Evolutionary conservation across 2,113 vertebrate genomes (phyloP).

Genomic region (Phodopus roborovskii): DNA sequence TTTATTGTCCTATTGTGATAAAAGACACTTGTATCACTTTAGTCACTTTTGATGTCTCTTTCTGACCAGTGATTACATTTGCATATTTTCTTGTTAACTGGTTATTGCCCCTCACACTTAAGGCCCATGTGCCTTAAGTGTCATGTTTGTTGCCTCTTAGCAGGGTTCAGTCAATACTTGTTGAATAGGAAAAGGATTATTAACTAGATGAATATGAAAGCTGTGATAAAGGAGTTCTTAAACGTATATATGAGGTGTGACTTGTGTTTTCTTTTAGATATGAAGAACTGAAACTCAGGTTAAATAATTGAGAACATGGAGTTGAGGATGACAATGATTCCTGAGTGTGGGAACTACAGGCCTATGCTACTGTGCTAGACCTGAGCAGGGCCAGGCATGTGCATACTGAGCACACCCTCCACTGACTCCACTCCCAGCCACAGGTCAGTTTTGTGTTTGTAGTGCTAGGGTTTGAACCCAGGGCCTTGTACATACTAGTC

Average conservation of each 20-base stretch:
- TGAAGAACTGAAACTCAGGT: background rate
- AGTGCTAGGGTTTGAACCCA: background rate
- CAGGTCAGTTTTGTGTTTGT: background rate
- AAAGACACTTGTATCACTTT: background rate
- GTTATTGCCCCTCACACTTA: background rate
- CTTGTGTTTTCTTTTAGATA: background rate
- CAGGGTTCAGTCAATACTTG: background rate
- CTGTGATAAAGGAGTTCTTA: background rate
- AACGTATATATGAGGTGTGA: background rate
- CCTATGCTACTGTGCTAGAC: background rate
- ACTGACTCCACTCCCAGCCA: background rate
- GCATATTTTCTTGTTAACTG: background rate
- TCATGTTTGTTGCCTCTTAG: background rate
- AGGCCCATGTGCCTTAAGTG: background rate
- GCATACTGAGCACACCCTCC: background rate
- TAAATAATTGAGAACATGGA: background rate
- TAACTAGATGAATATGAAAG: background rate
- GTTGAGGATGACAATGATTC: background rate
- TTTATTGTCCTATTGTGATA: background rate
- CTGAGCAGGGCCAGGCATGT: background rate
- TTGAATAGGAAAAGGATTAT: background rate
- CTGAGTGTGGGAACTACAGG: background rate
- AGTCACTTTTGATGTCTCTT: background rate
- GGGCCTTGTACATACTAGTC: background rate
- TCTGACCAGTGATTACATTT: background rate